A percentile compares a stretch with the other conserved stretches of the same genome.
These are phyloP conservation scores for Whitmania pigra DNA, from an alignment of 1,140 invertebrate species.

Conservation along the genomic window DNA sequence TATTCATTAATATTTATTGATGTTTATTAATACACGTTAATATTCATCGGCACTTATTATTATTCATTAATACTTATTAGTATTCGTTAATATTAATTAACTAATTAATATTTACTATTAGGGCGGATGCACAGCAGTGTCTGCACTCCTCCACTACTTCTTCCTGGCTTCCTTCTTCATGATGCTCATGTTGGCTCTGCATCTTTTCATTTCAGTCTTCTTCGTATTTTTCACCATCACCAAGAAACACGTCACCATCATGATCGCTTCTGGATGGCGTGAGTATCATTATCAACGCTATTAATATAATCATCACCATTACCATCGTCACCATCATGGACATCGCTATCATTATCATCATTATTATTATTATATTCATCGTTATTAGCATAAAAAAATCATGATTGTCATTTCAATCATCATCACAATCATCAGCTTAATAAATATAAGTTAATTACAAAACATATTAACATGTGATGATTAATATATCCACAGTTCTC, in stretches of 20 bases:
- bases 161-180: slow-evolving; percentile 29
- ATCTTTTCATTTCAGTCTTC: slow-evolving; percentile 27
- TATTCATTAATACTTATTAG: not conserved
- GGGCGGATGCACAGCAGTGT: slow-evolving; percentile 25
- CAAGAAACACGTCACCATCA: slow-evolving; percentile 10
- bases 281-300: slow-evolving; percentile 13
- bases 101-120: not conserved
- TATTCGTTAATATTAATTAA: not conserved
- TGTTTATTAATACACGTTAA: not conserved
- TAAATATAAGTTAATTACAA: not conserved
- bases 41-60: not conserved
- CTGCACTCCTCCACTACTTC: slow-evolving; percentile 29
- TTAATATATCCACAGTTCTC: slow-evolving; percentile 19
- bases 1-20: not conserved
- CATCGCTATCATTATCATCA: not conserved
- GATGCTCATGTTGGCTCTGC: slow-evolving; percentile 29
- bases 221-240: slow-evolving; percentile 18
- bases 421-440: not conserved
- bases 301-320: too few species aligned
- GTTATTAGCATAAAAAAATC: too few species aligned
- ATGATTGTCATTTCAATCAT: too few species aligned
- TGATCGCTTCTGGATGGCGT: slow-evolving; percentile 26
- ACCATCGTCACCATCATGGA: not conserved
- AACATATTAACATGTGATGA: not conserved
- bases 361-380: too few species aligned